These are phyloP conservation scores for Nasalis larvatus DNA, from an alignment of 2,113 vertebrate genomes.

Conservation along the genomic window DNA sequence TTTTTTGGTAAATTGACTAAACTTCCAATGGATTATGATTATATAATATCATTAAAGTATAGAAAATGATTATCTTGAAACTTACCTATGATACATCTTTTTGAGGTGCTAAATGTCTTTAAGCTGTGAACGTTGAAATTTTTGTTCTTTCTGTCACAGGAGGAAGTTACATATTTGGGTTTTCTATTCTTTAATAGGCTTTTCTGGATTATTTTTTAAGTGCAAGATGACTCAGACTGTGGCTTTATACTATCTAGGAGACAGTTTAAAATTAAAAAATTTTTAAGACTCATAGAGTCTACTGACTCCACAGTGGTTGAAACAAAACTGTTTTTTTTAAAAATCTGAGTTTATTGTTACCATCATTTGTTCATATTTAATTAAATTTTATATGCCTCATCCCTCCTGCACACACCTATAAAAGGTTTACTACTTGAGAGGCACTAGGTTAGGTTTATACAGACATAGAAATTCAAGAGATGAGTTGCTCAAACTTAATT, in stretches of 20 bases:
- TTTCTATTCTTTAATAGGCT: background rate
- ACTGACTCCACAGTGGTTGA: background rate
- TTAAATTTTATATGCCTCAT: background rate
- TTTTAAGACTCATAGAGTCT: background rate
- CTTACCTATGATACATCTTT: background rate
- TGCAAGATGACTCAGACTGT: constrained; percentile 9
- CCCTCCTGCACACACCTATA: background rate
- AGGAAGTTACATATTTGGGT: background rate
- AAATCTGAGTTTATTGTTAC: background rate
- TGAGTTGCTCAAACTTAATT: background rate
- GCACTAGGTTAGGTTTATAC: background rate
- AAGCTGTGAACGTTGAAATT: background rate
- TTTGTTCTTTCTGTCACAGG: background rate
- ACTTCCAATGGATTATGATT: background rate
- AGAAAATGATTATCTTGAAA: constrained; percentile 5
- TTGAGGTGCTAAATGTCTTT: background rate
- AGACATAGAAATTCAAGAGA: background rate
- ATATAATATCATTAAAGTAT: background rate
- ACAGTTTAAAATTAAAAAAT: background rate
- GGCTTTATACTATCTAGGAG: background rate
- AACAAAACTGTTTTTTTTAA: background rate
- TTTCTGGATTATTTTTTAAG: background rate
- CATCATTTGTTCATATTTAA: background rate
- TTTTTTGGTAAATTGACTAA: background rate
- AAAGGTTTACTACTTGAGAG: background rate